These are phyloP conservation scores for Steinernema feltiae DNA, from an alignment of 1,140 invertebrate species.

Conservation along the genomic window DNA sequence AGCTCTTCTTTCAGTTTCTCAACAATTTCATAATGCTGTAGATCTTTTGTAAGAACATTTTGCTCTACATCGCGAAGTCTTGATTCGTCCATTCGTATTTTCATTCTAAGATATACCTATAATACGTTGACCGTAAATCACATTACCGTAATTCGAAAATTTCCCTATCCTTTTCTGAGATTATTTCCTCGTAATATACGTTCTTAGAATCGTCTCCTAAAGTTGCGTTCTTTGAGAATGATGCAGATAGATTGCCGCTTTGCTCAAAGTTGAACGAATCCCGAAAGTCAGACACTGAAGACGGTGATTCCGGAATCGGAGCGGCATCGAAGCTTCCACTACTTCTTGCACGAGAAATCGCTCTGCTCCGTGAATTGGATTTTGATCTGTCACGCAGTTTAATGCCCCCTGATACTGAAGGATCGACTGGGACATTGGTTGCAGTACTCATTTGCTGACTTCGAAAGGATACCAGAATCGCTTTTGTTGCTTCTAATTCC, in stretches of 20 bases:
- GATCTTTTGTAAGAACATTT: conserved; percentile 46
- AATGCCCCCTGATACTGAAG: neutral
- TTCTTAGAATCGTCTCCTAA: neutral
- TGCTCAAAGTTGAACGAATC: neutral
- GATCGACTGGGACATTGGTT: neutral
- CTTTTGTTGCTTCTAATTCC: conserved; percentile 33
- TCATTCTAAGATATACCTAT: neutral
- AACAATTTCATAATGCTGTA: conserved; percentile 53
- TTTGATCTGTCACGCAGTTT: neutral
- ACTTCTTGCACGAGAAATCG: neutral
- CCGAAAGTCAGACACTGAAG: neutral
- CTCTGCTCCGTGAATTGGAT: neutral
- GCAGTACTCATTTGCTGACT: neutral
- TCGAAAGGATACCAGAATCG: conserved; percentile 12
- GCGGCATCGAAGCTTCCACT: conserved; percentile 4
- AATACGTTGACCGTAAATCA: neutral
- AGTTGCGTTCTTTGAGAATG: neutral
- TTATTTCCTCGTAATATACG: conserved; percentile 1
- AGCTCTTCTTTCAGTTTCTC: conserved; percentile 53
- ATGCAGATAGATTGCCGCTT: neutral
- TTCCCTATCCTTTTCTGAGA: neutral
- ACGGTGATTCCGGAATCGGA: neutral
- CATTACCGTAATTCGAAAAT: neutral
- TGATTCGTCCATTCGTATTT: conserved; percentile 29
- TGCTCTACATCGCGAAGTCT: conserved; percentile 52